Conservation (phyloP, 2,888 invertebrate genomes). For the Agrotis clavis region DNA sequence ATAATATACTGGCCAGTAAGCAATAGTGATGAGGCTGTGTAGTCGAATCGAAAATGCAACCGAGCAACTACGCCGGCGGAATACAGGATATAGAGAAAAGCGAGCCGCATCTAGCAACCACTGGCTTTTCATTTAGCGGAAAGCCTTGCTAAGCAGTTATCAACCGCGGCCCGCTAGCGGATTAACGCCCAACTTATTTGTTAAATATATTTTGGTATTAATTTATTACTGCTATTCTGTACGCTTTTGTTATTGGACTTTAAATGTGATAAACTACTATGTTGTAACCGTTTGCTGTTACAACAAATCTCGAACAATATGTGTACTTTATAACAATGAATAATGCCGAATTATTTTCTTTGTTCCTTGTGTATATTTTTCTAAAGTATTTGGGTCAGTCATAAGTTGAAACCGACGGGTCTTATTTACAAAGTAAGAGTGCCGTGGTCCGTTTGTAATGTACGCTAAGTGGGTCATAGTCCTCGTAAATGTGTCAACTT, state of each 20-base stretch:
- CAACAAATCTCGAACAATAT: conserved; percentile 31
- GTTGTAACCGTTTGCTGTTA: conserved; percentile 27
- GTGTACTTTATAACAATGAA: conserved; percentile 28
- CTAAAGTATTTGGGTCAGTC: conserved; percentile 34
- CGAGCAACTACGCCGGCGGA: conserved; percentile 36
- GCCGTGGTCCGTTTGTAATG: conserved; percentile 41
- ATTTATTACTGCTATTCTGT: conserved; percentile 38
- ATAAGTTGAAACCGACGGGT: conserved; percentile 38
- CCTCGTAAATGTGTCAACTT: conserved; percentile 50
- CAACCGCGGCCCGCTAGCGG: conserved; percentile 52
- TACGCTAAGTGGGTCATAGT: conserved; percentile 45
- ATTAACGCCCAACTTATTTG: conserved; percentile 62
- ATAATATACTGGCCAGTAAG: conserved; percentile 50
- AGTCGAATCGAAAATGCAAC: conserved; percentile 57
- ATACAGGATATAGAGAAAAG: conserved; percentile 53
- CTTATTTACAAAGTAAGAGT: conserved; percentile 50
- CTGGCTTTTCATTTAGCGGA: conserved; percentile 68
- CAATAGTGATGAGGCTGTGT: conserved; percentile 52
- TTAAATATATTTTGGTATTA: conserved; percentile 54
- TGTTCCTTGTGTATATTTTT: conserved; percentile 40
- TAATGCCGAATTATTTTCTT: conserved; percentile 29
- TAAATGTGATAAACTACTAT: conserved; percentile 35
- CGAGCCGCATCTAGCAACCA: conserved; percentile 40
- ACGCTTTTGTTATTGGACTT: conserved; percentile 36
- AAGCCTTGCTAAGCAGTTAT: conserved; percentile 69